Evolutionary conservation across 1,140 invertebrate species (phyloP).

Genomic region (Colletes gigas): DNA sequence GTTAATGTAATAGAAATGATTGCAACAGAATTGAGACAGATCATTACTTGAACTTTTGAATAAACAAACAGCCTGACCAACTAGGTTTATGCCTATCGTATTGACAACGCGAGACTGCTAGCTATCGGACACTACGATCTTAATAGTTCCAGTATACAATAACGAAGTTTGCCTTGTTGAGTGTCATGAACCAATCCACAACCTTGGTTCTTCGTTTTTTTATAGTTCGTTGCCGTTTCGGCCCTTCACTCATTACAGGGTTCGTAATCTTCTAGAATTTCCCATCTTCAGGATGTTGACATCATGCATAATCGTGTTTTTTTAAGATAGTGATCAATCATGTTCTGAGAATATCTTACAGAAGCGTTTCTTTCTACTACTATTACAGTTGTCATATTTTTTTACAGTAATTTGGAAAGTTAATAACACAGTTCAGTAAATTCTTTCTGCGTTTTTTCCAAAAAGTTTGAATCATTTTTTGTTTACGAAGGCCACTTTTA

Average conservation of each 20-base stretch:
- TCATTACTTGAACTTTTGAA: too few species aligned
- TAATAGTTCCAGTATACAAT: background rate
- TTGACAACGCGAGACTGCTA: background rate
- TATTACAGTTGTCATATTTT: too few species aligned
- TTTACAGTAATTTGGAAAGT: too few species aligned
- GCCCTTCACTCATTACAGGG: conserved; percentile 7
- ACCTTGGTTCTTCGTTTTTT: background rate
- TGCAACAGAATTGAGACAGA: too few species aligned
- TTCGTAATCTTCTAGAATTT: too few species aligned
- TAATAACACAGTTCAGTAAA: too few species aligned
- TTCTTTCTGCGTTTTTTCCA: too few species aligned
- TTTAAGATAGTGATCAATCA: background rate
- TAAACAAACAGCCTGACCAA: too few species aligned
- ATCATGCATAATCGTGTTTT: background rate
- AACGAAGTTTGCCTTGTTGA: background rate
- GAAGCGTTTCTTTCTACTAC: too few species aligned
- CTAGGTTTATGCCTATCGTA: background rate
- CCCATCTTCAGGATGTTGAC: background rate
- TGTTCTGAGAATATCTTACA: background rate
- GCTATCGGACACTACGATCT: background rate
- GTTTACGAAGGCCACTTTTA: too few species aligned
- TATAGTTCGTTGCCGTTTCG: background rate
- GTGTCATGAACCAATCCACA: background rate
- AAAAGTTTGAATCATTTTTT: too few species aligned
- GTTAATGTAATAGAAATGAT: too few species aligned